Evolutionary conservation across 2,797 vertebrate species (phyloP).

Genomic region (Lepilemur ruficaudatus): DNA sequence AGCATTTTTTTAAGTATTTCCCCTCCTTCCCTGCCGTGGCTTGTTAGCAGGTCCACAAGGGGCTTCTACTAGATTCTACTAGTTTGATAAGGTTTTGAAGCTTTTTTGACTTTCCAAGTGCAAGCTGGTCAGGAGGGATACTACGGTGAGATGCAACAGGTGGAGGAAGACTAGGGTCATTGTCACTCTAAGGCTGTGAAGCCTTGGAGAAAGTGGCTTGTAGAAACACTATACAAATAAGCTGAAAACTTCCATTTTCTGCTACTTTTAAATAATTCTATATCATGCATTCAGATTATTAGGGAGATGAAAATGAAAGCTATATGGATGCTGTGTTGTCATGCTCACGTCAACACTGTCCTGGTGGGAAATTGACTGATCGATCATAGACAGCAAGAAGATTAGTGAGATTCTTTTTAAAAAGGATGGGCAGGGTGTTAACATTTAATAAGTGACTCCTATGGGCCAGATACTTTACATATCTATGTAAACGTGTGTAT

Average conservation of each 20-base stretch:
- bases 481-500: background rate
- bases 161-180: accelerated
- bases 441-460: background rate
- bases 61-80: background rate
- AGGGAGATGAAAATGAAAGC: background rate
- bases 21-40: background rate
- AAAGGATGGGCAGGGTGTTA: background rate
- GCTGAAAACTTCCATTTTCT: background rate
- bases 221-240: background rate
- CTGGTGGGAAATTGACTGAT: background rate
- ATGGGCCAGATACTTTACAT: background rate
- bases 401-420: background rate
- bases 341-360: background rate
- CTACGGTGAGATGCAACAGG: background rate
- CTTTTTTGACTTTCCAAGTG: background rate
- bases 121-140: background rate
- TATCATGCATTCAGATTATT: background rate
- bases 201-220: background rate
- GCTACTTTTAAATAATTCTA: background rate
- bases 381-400: background rate
- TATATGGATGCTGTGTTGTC: background rate
- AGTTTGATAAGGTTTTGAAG: background rate
- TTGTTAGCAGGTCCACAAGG: background rate
- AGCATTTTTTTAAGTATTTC: background rate
- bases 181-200: background rate